Evolutionary conservation across 1,140 invertebrate genomes (phyloP), one percentile per base, ranked within the genome.

Genomic region (Tenebrio molitor): DNA sequence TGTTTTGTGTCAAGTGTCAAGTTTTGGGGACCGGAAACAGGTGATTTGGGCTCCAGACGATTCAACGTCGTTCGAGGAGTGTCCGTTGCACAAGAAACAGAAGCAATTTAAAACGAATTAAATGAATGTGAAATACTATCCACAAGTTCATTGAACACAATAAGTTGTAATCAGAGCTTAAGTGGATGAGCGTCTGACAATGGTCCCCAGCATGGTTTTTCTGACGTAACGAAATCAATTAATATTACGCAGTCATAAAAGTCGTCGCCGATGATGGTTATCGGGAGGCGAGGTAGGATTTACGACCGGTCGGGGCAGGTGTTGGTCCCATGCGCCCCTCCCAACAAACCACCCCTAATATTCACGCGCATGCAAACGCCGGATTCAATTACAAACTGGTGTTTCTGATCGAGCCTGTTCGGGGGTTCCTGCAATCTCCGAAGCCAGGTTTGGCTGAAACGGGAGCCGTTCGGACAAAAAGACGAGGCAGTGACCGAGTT

Each of bases 151-250:
- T 39, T 39, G 36, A 39, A 7, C 12, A 39, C 12, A 39, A 39
- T 39, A 12, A 39, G n/a, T n/a, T 12, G 2, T n/a, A 29, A 8
- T 29, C 8, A n/a, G 29, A 10, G 29, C 10, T 33, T 33, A 33
- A 33, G 29, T 33, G 29, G 29, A 33, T 33, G 42, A 14, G 1
- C n/a, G n/a, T n/a, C n/a, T n/a, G n/a, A n/a, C n/a, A n/a, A n/a
- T n/a, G n/a, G n/a, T n/a, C n/a, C n/a, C n/a, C n/a, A n/a, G n/a
- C n/a, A n/a, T n/a, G n/a, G n/a, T n/a, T n/a, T 53, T 53, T 53
- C 10, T 53, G 17, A 33, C 50, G 50, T 58, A 58, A 58, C 14
- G 23, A 58, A 58, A 58, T 58, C 50, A 58, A 58, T 33, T 58
- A 34, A 53, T 53, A 53, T 39, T 39, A 46, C 14, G 14, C 14